These are phyloP conservation scores for Oxyteleia sp. DNA, from an alignment of 2,888 invertebrate species.

Conservation along the genomic window DNA sequence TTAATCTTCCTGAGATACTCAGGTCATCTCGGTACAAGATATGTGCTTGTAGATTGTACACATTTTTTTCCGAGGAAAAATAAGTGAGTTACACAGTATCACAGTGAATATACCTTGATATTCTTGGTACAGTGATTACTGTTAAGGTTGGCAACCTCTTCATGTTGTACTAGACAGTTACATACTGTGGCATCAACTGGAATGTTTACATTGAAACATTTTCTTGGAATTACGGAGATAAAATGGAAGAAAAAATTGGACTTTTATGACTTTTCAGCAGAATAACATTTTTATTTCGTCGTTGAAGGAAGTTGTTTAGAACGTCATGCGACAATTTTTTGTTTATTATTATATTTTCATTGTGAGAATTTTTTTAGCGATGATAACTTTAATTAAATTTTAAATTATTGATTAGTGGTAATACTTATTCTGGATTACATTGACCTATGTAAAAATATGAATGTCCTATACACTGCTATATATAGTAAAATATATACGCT, in stretches of 20 bases:
- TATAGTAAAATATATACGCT: no score
- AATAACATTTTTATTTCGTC: constrained; percentile 18
- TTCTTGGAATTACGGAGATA: constrained; percentile 27
- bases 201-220: constrained; percentile 46
- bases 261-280: neutral
- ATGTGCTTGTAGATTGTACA: constrained; percentile 22
- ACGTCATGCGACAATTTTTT: no score
- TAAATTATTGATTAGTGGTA: no score
- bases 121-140: constrained; percentile 53
- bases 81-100: constrained; percentile 43
- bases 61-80: constrained; percentile 33
- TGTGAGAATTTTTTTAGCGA: no score
- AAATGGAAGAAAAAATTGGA: constrained; percentile 6
- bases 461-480: no score
- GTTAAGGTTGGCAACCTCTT: constrained; percentile 44
- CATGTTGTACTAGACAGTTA: constrained; percentile 40
- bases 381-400: no score
- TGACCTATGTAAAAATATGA: no score
- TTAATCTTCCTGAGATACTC: constrained; percentile 27
- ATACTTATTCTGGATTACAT: no score
- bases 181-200: constrained; percentile 26
- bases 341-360: no score
- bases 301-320: no score
- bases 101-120: constrained; percentile 42
- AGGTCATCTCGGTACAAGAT: constrained; percentile 34